phyloP scores from a whole-genome alignment of 2,113 vertebrate genomes.

The Cinclus cinclus region DNA sequence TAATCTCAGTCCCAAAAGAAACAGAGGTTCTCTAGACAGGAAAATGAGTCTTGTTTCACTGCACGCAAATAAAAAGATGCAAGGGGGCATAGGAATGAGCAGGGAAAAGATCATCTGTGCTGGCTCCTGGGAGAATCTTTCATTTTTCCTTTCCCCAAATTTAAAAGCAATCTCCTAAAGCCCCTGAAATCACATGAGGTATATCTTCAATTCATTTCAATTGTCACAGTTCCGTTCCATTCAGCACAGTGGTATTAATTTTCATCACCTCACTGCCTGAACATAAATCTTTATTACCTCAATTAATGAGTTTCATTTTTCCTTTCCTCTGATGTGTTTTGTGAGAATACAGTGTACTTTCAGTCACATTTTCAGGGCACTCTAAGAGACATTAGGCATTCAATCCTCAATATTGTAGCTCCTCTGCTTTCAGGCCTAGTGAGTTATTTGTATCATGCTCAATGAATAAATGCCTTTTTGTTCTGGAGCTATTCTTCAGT shows the following conservation, averaged over 20 bases:
- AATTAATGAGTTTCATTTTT: conserved; percentile 34
- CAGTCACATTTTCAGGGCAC: background rate
- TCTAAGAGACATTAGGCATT: background rate
- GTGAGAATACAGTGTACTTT: background rate
- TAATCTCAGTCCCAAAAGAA: background rate
- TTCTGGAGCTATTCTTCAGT: background rate
- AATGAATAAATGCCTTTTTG: background rate
- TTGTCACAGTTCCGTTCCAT: background rate
- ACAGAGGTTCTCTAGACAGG: background rate
- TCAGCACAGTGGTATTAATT: conserved; percentile 1
- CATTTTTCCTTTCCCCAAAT: background rate
- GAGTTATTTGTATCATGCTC: background rate
- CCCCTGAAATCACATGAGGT: background rate
- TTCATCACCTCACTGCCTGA: conserved; percentile 11
- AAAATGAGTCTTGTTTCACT: background rate
- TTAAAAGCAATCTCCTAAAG: background rate
- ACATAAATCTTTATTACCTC: conserved; percentile 38
- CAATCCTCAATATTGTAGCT: background rate
- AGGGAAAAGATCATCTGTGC: background rate
- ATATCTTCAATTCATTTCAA: conserved; percentile 4
- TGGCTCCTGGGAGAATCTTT: background rate
- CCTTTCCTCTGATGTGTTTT: background rate
- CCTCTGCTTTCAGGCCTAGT: background rate
- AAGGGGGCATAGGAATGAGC: background rate
- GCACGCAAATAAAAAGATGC: background rate